Evolutionary conservation across 2,113 vertebrate genomes (phyloP).

Genomic region (Pelvicachromis taeniatus): DNA sequence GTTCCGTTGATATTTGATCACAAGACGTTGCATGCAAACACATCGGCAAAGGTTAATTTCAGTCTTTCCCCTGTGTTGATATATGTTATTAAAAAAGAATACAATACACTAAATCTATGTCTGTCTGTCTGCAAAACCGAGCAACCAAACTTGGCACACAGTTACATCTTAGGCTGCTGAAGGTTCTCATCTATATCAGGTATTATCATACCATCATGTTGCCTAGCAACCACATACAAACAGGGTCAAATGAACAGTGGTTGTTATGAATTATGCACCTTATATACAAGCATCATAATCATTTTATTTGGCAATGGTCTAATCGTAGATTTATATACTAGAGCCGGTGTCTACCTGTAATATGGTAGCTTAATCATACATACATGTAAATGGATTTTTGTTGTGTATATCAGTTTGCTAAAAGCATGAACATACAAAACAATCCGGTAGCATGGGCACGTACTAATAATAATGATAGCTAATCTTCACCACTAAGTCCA

Average conservation of each 20-base stretch:
- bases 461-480: neutral
- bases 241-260: neutral
- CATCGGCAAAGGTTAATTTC: neutral
- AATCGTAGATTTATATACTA: neutral
- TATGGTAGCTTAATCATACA: too few relatives aligned
- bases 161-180: neutral
- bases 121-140: neutral
- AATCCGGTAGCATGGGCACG: neutral
- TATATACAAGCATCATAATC: neutral
- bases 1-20: neutral
- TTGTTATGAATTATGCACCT: neutral
- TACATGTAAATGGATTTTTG: neutral
- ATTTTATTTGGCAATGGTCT: neutral
- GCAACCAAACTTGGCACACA: neutral
- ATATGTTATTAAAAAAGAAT: neutral
- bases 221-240: neutral
- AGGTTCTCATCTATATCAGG: neutral
- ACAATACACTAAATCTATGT: neutral
- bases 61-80: neutral
- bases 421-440: neutral
- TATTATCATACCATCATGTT: neutral
- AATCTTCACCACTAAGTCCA: neutral
- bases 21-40: neutral
- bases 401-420: neutral
- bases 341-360: neutral